Base-by-base conservation (phyloP, 2,888 invertebrate genomes). In the Ctenicera cuprea region DNA sequence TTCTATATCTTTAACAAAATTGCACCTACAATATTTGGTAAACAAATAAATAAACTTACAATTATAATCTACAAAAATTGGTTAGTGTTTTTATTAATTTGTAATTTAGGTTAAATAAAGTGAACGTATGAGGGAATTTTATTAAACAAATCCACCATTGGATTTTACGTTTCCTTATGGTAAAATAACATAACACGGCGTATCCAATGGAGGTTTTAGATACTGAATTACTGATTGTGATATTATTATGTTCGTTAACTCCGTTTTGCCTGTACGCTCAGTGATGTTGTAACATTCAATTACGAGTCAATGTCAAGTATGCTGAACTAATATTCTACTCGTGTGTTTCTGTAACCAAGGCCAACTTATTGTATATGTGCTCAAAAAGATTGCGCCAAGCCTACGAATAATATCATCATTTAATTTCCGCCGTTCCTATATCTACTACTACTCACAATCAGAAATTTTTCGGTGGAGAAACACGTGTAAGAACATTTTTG, bases 251-350 rank as follows among this genome's bases (percentile, higher is more conserved):
- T 22, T 54, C 14, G 30, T 54, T 30, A 54, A 30, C 20, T 30
- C 9, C 18, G 11, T 18, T 16, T 61, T 52, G 38, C 59, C 45
- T 74, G 63, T 73, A 63, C 54, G 67, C 45, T 74, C 43, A 43
- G 22, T 59, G 66, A 62, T 72, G 75, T 72, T 68, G 62, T 45
- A 72, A 75, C 69, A 65, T 69, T 72, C 69, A 72, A 72, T 75
- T 75, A 75, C 72, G 37, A 75, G 75, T 75, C 75, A 75, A 75
- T 75, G 75, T 75, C 75, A 75, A 75, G 67, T 72, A 57, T 75
- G 67, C 67, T 52, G 54, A 74, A 63, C 67, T 71, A 68, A 61
- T 67, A 71, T 74, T 74, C 71, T 41, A 54, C 57, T 66, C 71
- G 57, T 68, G 71, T 74, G 37, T 71, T 68, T 67, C 52, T 74